These are phyloP conservation scores for Lasiommata megera DNA, from an alignment of 2,888 invertebrate genomes.

Conservation along the genomic window DNA sequence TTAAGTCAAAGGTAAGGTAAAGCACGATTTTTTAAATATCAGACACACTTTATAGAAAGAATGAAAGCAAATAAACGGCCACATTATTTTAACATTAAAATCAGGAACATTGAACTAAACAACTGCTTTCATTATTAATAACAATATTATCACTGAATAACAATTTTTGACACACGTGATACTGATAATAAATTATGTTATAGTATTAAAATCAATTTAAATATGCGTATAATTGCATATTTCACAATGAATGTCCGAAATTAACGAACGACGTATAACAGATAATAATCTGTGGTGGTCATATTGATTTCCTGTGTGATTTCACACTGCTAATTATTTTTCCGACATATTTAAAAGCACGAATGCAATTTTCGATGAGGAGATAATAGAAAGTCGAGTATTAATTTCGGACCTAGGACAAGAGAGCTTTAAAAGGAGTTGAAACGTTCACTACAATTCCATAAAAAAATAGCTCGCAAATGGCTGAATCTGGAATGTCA, in stretches of 20 bases:
- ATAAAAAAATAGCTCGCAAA: constrained; percentile 35
- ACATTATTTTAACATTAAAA: constrained; percentile 32
- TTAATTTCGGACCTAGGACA: constrained; percentile 18
- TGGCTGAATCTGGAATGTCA: constrained; percentile 74
- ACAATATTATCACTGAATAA: constrained; percentile 42
- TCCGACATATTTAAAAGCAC: no score
- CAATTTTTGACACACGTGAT: constrained; percentile 43
- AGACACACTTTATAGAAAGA: constrained; percentile 13
- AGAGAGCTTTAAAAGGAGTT: constrained; percentile 38
- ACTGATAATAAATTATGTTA: constrained; percentile 43
- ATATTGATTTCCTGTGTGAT: no score
- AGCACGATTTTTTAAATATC: no score
- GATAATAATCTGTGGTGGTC: no score
- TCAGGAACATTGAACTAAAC: constrained; percentile 44
- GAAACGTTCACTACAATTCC: constrained; percentile 30
- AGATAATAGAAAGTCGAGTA: no score
- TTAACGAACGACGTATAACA: background rate
- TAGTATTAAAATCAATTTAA: constrained; percentile 14
- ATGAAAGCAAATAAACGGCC: constrained; percentile 24
- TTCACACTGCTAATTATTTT: no score
- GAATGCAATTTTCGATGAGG: no score
- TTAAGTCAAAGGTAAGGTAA: no score
- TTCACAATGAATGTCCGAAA: constrained; percentile 4
- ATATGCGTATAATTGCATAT: constrained; percentile 31
- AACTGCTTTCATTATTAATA: constrained; percentile 37